Percentiles rank a stretch among this genome's conserved stretches.
Evolutionary conservation across 2,113 vertebrate genomes (phyloP).

Genomic region (Trochalopteron elliotii): DNA sequence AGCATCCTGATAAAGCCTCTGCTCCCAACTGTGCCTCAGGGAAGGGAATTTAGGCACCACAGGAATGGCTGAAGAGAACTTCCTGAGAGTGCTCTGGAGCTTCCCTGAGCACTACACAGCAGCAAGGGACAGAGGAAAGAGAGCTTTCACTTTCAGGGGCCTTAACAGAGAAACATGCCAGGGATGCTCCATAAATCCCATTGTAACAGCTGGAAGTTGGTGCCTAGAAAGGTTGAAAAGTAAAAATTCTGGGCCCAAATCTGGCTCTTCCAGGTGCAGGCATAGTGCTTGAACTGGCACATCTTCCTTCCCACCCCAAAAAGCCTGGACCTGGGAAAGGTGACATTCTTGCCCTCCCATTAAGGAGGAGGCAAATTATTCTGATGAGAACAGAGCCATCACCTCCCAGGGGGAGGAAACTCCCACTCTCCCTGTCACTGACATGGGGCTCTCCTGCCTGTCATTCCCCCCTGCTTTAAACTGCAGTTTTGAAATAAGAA

Average conservation of each 20-base stretch:
- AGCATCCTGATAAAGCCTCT: background rate
- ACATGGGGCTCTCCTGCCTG: background rate
- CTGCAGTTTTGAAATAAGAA: background rate
- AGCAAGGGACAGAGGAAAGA: background rate
- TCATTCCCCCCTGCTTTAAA: background rate
- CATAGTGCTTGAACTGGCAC: background rate
- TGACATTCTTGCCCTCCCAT: background rate
- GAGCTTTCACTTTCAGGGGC: background rate
- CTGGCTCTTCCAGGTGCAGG: background rate
- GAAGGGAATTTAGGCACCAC: background rate
- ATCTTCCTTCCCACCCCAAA: background rate
- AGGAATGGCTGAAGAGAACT: background rate
- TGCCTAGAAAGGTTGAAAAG: background rate
- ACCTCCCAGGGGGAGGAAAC: rapidly evolving
- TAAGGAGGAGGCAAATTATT: background rate
- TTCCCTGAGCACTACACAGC: background rate
- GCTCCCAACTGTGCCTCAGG: rapidly evolving
- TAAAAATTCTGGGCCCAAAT: background rate
- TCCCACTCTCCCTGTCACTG: background rate
- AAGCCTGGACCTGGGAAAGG: background rate
- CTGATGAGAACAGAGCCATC: background rate
- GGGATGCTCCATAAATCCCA: background rate
- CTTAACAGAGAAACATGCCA: background rate
- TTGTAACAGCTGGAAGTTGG: background rate
- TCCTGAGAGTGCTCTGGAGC: background rate